These are phyloP conservation scores for Thymelicus sylvestris DNA, from an alignment of 2,888 invertebrate species.

Conservation along the genomic window DNA sequence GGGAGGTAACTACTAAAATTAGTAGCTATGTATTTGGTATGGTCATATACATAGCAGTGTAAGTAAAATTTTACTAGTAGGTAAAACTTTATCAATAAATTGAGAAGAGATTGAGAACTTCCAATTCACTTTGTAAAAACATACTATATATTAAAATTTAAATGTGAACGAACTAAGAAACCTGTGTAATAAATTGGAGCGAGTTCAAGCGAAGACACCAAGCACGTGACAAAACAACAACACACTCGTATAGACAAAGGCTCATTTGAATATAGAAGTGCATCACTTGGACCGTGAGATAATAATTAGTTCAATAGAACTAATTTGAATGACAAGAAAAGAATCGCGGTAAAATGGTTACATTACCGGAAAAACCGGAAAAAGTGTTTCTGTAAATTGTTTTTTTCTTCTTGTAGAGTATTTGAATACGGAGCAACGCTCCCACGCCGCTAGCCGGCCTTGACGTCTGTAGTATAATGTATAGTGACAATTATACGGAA, in stretches of 20 bases:
- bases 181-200: conserved; percentile 20
- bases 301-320: conserved; percentile 67
- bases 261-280: conserved; percentile 75
- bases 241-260: conserved; percentile 60
- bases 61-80: too few relatives aligned
- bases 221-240: conserved; percentile 51
- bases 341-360: conserved; percentile 51
- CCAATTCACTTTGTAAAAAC: background rate
- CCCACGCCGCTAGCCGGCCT: conserved; percentile 68
- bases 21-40: too few relatives aligned
- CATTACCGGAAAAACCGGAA: conserved; percentile 80
- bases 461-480: conserved; percentile 48
- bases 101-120: background rate
- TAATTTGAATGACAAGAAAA: conserved; percentile 56
- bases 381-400: conserved; percentile 67
- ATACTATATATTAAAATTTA: conserved; percentile 35
- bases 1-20: too few relatives aligned
- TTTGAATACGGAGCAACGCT: conserved; percentile 72
- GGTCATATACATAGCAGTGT: too few relatives aligned
- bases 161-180: conserved; percentile 11
- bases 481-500: conserved; percentile 45
- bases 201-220: conserved; percentile 5
- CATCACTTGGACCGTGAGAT: conserved; percentile 46
- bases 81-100: too few relatives aligned
- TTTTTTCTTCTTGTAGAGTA: conserved; percentile 58